A percentile compares a stretch with the other conserved stretches of the same genome.
phyloP scores from a whole-genome alignment of 2,113 vertebrate species.

The Oxygymnocypris stewartii region DNA sequence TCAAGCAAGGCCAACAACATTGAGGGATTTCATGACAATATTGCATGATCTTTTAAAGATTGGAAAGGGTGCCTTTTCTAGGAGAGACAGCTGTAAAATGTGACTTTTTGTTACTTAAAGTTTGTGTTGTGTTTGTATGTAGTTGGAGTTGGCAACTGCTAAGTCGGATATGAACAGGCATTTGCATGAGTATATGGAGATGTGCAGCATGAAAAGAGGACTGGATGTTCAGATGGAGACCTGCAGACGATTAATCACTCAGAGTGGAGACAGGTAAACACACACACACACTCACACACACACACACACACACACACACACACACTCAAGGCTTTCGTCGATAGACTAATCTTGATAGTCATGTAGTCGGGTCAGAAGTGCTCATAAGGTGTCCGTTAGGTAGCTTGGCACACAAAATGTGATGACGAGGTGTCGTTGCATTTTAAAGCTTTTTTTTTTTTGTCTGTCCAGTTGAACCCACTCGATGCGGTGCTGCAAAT shows the following conservation, averaged over 20 bases:
- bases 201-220: conserved; percentile 90
- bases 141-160: conserved; percentile 61
- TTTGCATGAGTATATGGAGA: conserved; percentile 86
- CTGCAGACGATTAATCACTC: conserved; percentile 82
- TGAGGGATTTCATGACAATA: neutral
- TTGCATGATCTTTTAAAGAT: neutral
- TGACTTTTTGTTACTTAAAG: neutral
- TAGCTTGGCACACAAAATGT: too few species aligned
- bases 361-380: neutral
- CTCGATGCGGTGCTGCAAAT: too few species aligned
- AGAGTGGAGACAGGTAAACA: conserved; percentile 82
- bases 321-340: too few species aligned
- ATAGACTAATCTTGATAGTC: neutral
- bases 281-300: too few species aligned
- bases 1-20: neutral
- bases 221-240: conserved; percentile 90
- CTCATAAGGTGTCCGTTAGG: too few species aligned
- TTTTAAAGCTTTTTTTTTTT: too few species aligned
- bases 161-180: conserved; percentile 64
- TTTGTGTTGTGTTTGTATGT: neutral
- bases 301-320: too few species aligned
- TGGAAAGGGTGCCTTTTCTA: neutral
- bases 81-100: neutral
- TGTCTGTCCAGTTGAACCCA: too few species aligned
- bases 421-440: too few species aligned